Evolutionary conservation across 2,888 invertebrate genomes (phyloP).

Genomic region (Nomada fabriciana): DNA sequence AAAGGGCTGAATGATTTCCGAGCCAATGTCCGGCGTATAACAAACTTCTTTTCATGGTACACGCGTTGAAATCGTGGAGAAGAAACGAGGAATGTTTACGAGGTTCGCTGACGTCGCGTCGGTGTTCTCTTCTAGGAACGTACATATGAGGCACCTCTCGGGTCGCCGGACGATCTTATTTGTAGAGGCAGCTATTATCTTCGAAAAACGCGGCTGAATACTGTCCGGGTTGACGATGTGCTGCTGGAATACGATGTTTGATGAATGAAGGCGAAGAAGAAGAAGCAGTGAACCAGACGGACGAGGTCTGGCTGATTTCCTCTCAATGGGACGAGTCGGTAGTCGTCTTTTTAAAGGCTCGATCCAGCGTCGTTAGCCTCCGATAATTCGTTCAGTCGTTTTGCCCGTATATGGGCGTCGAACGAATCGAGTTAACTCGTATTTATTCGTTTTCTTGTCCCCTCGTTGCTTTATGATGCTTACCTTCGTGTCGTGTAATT

Average conservation of each 20-base stretch:
- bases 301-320: conserved; percentile 68
- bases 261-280: conserved; percentile 79
- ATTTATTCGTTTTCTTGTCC: conserved; percentile 58
- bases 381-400: conserved; percentile 68
- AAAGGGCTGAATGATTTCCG: not conserved
- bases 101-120: conserved; percentile 41
- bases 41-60: conserved; percentile 45
- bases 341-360: conserved; percentile 56
- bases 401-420: conserved; percentile 65
- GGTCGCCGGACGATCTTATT: conserved; percentile 61
- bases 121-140: conserved; percentile 51
- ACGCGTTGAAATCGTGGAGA: conserved; percentile 34
- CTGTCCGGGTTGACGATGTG: conserved; percentile 53
- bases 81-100: conserved; percentile 66
- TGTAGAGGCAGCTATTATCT: conserved; percentile 63
- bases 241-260: conserved; percentile 69
- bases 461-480: conserved; percentile 18
- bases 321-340: conserved; percentile 75
- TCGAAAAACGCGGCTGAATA: conserved; percentile 58
- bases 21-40: conserved; percentile 18
- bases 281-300: conserved; percentile 64
- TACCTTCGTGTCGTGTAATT: conserved; percentile 30
- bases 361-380: conserved; percentile 55
- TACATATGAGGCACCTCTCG: conserved; percentile 24
- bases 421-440: conserved; percentile 63